Evolutionary conservation across 2,888 invertebrate genomes (phyloP).

Genomic region (Acanthoscelides obtectus): DNA sequence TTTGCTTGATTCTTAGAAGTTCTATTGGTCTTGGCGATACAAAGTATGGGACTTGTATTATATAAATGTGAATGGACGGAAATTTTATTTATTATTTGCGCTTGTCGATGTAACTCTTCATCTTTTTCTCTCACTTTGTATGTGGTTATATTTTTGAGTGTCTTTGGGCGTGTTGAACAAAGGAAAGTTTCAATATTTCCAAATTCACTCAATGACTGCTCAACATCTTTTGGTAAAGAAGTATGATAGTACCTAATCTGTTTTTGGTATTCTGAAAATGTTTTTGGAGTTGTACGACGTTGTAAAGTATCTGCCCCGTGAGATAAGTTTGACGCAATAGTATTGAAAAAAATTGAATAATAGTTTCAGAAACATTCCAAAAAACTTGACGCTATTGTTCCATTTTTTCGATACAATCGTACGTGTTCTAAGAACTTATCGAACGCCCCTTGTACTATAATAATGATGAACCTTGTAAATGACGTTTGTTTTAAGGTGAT

Average conservation of each 20-base stretch:
- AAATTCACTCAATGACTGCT: not conserved
- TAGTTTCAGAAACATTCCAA: too few relatives aligned
- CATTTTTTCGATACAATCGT: not conserved
- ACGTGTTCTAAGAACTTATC: conserved; percentile 10
- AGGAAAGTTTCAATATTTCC: not conserved
- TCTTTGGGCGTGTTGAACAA: not conserved
- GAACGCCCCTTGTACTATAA: conserved; percentile 18
- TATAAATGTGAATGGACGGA: not conserved
- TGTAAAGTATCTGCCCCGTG: not conserved
- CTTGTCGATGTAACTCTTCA: not conserved
- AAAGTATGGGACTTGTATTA: not conserved
- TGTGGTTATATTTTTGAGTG: not conserved
- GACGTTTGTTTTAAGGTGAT: conserved; percentile 27
- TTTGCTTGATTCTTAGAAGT: not conserved
- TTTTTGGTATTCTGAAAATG: not conserved
- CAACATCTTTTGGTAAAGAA: not conserved
- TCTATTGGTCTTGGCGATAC: not conserved
- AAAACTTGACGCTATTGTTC: not conserved
- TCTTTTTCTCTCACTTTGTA: not conserved
- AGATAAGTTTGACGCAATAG: not conserved
- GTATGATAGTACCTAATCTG: not conserved
- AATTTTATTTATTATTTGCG: not conserved
- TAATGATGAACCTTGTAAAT: conserved; percentile 25
- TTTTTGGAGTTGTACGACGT: not conserved
- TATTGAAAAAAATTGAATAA: not conserved